Conservation (phyloP, 1,140 invertebrate species). For the Macrobrachium nipponense region DNA sequence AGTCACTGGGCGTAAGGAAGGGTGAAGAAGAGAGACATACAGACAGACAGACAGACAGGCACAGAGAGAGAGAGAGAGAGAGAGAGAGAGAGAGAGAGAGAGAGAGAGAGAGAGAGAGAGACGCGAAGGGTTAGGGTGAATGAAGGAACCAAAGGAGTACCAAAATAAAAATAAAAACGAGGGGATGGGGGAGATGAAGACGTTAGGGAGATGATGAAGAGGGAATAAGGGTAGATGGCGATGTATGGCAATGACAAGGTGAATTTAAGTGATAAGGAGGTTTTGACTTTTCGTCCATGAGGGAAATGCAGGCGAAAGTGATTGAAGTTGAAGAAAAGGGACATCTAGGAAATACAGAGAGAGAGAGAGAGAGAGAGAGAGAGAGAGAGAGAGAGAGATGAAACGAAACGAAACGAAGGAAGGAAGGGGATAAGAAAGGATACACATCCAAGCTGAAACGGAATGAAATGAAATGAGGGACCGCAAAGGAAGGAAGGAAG, state of each 20-base stretch:
- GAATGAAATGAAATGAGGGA: too few species aligned
- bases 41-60: conserved; percentile 1
- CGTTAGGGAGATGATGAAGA: too few species aligned
- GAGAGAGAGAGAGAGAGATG: background rate
- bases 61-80: background rate
- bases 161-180: background rate
- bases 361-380: background rate
- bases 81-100: background rate
- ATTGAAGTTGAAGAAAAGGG: too few species aligned
- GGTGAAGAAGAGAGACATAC: background rate
- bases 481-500: background rate
- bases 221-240: too few species aligned
- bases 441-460: too few species aligned
- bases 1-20: conserved; percentile 5
- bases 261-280: too few species aligned
- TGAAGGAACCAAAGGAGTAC: background rate
- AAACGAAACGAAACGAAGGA: too few species aligned
- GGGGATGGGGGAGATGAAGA: background rate
- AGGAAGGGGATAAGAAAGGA: too few species aligned
- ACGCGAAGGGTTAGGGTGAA: background rate
- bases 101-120: background rate
- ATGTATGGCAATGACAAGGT: too few species aligned
- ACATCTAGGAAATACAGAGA: too few species aligned
- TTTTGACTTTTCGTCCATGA: too few species aligned
- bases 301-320: too few species aligned